phyloP scores from a whole-genome alignment of 2,888 invertebrate genomes.

The Horisme vitalbata region DNA sequence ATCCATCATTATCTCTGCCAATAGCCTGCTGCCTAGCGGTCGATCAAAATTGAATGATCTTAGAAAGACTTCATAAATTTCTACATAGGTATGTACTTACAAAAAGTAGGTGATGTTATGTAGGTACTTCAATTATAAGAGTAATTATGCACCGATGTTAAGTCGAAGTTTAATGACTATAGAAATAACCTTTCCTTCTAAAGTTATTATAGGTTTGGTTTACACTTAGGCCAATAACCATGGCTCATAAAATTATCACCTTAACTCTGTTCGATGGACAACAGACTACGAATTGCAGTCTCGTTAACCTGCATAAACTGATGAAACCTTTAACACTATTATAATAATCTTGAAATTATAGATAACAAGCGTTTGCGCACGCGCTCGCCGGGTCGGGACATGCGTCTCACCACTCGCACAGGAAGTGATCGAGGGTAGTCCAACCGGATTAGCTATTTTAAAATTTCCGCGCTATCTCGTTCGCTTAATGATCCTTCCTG shows the following conservation, averaged over 20 bases:
- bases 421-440: conserved; percentile 52
- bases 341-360: conserved; percentile 55
- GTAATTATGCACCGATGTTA: no score
- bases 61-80: no score
- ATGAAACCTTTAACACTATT: conserved; percentile 47
- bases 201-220: not conserved
- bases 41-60: conserved; percentile 5
- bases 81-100: no score
- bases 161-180: no score
- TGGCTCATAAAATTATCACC: conserved; percentile 20
- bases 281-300: conserved; percentile 49
- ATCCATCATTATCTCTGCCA: conserved; percentile 16
- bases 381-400: conserved; percentile 47
- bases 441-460: conserved; percentile 62
- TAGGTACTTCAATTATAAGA: no score
- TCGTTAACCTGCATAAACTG: conserved; percentile 38
- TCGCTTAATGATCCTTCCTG: conserved; percentile 54
- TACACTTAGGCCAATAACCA: conserved; percentile 2
- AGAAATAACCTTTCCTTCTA: no score
- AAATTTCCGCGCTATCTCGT: conserved; percentile 50
- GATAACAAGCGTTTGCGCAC: conserved; percentile 48
- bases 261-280: conserved; percentile 34
- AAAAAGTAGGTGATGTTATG: no score
- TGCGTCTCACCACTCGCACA: conserved; percentile 48
- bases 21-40: conserved; percentile 3